These are phyloP conservation scores for Trissoscelio sp. DNA, from an alignment of 2,888 invertebrate species.

Conservation along the genomic window DNA sequence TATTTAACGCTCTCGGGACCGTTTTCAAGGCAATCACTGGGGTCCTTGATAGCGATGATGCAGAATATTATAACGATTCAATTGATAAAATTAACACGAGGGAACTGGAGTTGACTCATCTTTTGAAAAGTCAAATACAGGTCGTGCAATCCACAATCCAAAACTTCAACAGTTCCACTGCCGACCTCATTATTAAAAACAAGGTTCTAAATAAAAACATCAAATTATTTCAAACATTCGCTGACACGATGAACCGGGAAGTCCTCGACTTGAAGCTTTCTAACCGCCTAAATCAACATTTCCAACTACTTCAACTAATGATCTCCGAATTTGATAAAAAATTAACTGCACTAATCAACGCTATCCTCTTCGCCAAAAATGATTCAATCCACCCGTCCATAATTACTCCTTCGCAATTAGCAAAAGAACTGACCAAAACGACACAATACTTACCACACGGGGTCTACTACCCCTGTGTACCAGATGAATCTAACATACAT, in stretches of 20 bases:
- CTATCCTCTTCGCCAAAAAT: conserved; percentile 23
- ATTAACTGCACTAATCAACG: conserved; percentile 2
- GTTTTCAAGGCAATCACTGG: conserved; percentile 73
- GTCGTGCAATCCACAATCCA: conserved; percentile 47
- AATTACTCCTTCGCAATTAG: conserved; percentile 21
- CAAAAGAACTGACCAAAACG: conserved; percentile 28
- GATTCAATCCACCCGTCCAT: conserved; percentile 17
- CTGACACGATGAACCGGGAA: conserved; percentile 4
- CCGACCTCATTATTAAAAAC: conserved; percentile 19
- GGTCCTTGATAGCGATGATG: conserved; percentile 73
- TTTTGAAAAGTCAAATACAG: conserved; percentile 58
- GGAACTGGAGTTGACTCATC: conserved; percentile 56
- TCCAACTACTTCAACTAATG: conserved; percentile 15
- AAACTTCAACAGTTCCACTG: conserved; percentile 73
- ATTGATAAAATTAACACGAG: conserved; percentile 68
- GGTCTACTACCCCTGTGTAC: conserved; percentile 4
- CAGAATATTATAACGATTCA: conserved; percentile 70
- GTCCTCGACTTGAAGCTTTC: conserved; percentile 7
- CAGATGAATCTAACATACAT: conserved; percentile 9
- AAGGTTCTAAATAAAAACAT: conserved; percentile 28
- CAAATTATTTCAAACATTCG: conserved; percentile 1
- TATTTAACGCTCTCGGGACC: conserved; percentile 70
- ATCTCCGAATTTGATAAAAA: conserved; percentile 14
- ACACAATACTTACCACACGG: not conserved
- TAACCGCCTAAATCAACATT: conserved; percentile 10